Percentiles rank a stretch among this genome's conserved stretches.
These are phyloP conservation scores for Caenorhabditis remanei DNA, from an alignment of 1,140 invertebrate genomes.

Conservation along the genomic window DNA sequence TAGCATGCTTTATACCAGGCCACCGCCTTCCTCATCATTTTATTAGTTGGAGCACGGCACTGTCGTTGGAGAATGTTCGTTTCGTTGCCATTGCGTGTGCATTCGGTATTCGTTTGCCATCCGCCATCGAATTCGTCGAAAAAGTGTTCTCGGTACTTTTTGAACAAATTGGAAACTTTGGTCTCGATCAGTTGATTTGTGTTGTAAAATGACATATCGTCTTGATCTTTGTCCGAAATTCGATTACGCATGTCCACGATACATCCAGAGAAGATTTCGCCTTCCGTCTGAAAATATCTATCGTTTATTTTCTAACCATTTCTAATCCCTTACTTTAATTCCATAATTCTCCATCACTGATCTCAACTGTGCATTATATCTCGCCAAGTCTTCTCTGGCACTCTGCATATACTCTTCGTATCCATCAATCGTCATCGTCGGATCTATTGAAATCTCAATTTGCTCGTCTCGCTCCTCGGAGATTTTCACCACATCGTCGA, in stretches of 20 bases:
- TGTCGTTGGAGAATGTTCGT: constrained; percentile 45
- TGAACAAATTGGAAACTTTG: constrained; percentile 35
- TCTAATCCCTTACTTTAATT: constrained; percentile 51
- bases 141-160: constrained; percentile 48
- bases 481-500: constrained; percentile 60
- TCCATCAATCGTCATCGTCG: constrained; percentile 11
- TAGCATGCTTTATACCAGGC: constrained; percentile 65
- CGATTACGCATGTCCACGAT: constrained; percentile 64
- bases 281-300: constrained; percentile 60
- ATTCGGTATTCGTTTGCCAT: background rate
- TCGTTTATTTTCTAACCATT: no score
- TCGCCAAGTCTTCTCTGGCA: constrained; percentile 58
- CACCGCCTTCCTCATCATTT: constrained; percentile 59
- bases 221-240: constrained; percentile 66
- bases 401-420: constrained; percentile 61
- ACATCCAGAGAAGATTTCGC: constrained; percentile 69
- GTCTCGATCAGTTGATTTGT: constrained; percentile 65
- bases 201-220: constrained; percentile 68
- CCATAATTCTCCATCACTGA: constrained; percentile 70
- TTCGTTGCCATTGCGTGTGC: background rate
- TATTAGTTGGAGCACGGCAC: background rate
- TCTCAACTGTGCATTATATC: constrained; percentile 67
- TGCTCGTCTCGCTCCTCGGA: constrained; percentile 63
- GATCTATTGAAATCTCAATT: constrained; percentile 69
- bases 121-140: constrained; percentile 61